Base-by-base conservation (phyloP, 2,797 vertebrate genomes). In the Champsocephalus esox region DNA sequence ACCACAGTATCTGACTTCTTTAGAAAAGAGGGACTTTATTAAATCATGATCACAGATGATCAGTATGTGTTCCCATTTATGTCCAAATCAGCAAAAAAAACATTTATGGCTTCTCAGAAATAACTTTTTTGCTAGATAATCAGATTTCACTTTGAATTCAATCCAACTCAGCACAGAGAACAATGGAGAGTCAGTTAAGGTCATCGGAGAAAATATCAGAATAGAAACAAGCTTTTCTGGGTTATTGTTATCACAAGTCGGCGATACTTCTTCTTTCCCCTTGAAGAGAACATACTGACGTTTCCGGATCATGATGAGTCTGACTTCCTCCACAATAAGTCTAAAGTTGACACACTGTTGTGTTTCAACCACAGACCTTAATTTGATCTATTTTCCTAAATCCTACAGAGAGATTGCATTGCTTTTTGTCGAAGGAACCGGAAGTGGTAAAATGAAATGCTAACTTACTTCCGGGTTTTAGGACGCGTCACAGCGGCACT, bases 251-350 rank as follows among this genome's bases (percentile, higher is more conserved):
- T 69, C 44, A 21, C 3, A 4, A 8, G 43, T 59, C 19, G 0
- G 52, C 57, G 38, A 49, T 0, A 72, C 57, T 72, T 83, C 78
- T 73, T 19, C 70, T 83, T 74, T 80, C 50, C 51, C 44, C 28
- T 17, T 19, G 9, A 52, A 50, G 11, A 60, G 12, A 66, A 46
- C 9, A 17, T 9, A 13, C 3, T 13, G 0, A 24, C 28, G 45
- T 73, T 59, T 70, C 52, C 60, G 17, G 6, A 45, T 44, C 0
- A 0, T 13, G 5, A 3, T 9, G 45, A 38, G 52, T 32, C 16
- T 43, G 51, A 54, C 48, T 41, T 52, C 10, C 19, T 21, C 1
- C 9, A 64, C 9, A 60, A 48, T 17, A 46, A 54, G 49, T 48
- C 6, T 66, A 32, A 4, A 32, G 16, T 6, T 16, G 16, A 45